These are phyloP conservation scores for Catharus fuscescens DNA, from an alignment of 2,113 vertebrate genomes.

Conservation along the genomic window DNA sequence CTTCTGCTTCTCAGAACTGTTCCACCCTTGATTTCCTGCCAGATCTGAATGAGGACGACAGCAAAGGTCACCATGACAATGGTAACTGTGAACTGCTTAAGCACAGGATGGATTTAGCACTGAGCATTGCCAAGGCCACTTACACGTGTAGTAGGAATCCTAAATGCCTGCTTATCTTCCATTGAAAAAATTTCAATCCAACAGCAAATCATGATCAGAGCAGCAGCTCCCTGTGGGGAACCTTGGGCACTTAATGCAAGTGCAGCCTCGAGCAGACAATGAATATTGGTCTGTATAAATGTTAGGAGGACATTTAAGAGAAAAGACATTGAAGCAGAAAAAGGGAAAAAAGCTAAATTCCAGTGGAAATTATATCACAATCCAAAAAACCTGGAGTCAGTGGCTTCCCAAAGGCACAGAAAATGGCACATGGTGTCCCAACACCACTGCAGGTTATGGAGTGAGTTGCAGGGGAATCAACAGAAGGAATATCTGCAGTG, in stretches of 20 bases:
- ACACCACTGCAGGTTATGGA: neutral
- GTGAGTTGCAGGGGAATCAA: neutral
- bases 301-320: neutral
- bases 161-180: neutral
- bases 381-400: neutral
- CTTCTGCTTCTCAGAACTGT: neutral
- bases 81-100: neutral
- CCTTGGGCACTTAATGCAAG: neutral
- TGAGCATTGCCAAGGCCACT: neutral
- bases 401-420: neutral
- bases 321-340: neutral
- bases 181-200: neutral
- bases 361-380: neutral
- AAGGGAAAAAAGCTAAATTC: neutral
- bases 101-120: neutral
- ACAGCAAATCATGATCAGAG: neutral
- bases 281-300: neutral
- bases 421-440: neutral
- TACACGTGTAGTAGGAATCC: neutral
- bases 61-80: conserved; percentile 22
- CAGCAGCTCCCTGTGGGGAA: neutral
- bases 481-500: neutral
- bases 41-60: neutral
- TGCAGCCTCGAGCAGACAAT: neutral
- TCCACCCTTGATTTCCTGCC: neutral